Conservation (phyloP, 1,140 invertebrate species). For the Achroia grisella region DNA sequence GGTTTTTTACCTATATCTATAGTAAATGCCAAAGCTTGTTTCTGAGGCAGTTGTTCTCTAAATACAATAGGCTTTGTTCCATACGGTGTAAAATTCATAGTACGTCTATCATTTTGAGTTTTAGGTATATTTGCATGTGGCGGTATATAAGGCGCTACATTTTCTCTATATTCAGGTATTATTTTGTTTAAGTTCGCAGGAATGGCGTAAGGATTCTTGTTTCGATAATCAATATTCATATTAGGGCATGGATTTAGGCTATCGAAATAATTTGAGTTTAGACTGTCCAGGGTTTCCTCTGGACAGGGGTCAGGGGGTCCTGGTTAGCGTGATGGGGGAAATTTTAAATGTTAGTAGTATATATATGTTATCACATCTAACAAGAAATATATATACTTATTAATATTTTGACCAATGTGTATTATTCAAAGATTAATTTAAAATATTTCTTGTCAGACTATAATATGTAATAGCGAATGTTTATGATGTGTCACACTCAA, state of each 20-base stretch:
- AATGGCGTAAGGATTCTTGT: conserved; percentile 71
- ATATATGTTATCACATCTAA: conserved; percentile 9
- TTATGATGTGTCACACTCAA: conserved; percentile 6
- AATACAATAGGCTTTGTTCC: conserved; percentile 33
- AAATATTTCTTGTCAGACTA: no score
- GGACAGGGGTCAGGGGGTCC: conserved; percentile 43
- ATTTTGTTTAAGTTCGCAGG: conserved; percentile 67
- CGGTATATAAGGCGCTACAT: conserved; percentile 33
- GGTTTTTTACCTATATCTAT: conserved; percentile 56
- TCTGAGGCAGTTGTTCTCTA: conserved; percentile 39
- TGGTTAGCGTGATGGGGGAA: conserved; percentile 54
- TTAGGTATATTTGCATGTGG: conserved; percentile 23
- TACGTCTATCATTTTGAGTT: conserved; percentile 21
- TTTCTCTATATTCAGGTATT: conserved; percentile 51
- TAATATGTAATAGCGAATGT: conserved; percentile 1
- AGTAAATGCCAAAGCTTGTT: conserved; percentile 50
- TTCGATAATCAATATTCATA: conserved; percentile 47
- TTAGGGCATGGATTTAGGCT: conserved; percentile 53
- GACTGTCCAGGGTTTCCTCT: conserved; percentile 62
- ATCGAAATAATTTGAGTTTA: conserved; percentile 59
- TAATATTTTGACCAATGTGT: no score
- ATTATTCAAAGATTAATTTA: no score
- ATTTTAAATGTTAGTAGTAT: conserved; percentile 37
- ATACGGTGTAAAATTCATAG: conserved; percentile 30
- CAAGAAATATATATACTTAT: not conserved